Base-by-base conservation (phyloP, 1,140 invertebrate genomes). In the Plectrocnemia conspersa region DNA sequence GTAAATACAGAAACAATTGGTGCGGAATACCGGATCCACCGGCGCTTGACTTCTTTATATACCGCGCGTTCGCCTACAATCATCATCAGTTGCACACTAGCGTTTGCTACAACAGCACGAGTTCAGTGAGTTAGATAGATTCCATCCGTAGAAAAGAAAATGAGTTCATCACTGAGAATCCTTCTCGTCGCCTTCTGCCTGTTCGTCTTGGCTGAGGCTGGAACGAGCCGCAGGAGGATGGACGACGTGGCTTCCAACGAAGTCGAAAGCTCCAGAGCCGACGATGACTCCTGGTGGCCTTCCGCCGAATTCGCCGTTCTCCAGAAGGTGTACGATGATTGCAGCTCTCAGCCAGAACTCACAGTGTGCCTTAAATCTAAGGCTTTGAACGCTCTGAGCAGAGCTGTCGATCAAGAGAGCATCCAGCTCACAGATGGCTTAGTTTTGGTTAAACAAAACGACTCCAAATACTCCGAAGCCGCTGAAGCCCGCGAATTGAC, bases 281-380 rank as follows among this genome's bases (percentile, higher is more conserved):
- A 74, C n/a, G 74, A 76, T 49, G 48, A 48, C n/a, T 70, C 68
- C 16, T 74, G 73, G 74, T 74, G 72, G 74, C 71, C 72, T 19
- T 65, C 71, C 11, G 70, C 76, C 2, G 77, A 79, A 21, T 74
- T 78, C 48, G 63, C 66, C 33, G 67, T 78, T 58, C 65, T 77
- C 61, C 73, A 77, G 54, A 77, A 79, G 64, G 71, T 81, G 41
- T 81, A 80, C 57, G 78, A 80, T 46, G 78, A 79, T 60, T 81
- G 79, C 67, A 78, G 77, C 67, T 68, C 73, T 27, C 77, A 77
- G 45, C 74, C 75, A 61, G 77, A 79, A 62, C 72, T 81, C 58
- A 73, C 77, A 23, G 69, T 68, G 50, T 81, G 79, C 61, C 68
- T 81, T 6, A 81, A 81, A 62, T 73, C 77, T 27, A 80, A 79